Conservation (phyloP, 92 coral and sea anemone species). For the Actinernus sp. region DNA sequence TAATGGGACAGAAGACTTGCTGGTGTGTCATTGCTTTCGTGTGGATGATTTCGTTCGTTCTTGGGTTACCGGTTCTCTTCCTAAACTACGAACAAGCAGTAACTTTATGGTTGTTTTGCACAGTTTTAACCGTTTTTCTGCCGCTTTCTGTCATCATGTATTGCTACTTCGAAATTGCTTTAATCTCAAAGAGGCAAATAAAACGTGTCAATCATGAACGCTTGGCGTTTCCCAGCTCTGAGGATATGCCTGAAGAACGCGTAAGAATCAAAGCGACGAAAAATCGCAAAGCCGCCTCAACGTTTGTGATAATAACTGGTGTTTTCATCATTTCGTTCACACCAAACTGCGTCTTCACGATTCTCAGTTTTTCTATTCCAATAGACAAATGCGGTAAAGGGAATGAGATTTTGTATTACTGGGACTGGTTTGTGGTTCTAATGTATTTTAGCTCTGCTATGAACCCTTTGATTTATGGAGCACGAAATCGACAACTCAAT, state of each 20-base stretch:
- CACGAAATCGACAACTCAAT: constrained; percentile 18
- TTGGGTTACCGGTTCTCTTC: constrained; percentile 12
- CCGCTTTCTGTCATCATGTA: neutral
- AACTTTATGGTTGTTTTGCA: constrained; percentile 11
- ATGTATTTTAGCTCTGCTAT: constrained; percentile 17
- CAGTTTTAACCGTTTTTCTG: constrained; percentile 6
- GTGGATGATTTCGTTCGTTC: constrained; percentile 6
- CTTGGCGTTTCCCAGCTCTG: neutral
- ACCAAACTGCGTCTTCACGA: constrained; percentile 23
- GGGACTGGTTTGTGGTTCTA: constrained; percentile 15
- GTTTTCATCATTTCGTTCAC: constrained; percentile 19
- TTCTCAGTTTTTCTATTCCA: constrained; percentile 5
- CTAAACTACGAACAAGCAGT: constrained; percentile 9
- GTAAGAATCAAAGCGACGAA: neutral
- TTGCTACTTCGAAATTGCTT: constrained; percentile 19
- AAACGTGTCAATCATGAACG: neutral
- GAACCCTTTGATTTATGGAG: constrained; percentile 31
- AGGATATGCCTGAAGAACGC: neutral
- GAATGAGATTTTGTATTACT: constrained; percentile 5
- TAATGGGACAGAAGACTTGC: neutral
- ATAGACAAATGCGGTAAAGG: constrained; percentile 7
- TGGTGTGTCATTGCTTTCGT: neutral
- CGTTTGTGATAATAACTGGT: constrained; percentile 12
- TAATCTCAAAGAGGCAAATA: constrained; percentile 6
- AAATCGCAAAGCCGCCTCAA: constrained; percentile 30